Base-by-base conservation (phyloP, 1,140 invertebrate genomes). In the Heliothis subflexa region DNA sequence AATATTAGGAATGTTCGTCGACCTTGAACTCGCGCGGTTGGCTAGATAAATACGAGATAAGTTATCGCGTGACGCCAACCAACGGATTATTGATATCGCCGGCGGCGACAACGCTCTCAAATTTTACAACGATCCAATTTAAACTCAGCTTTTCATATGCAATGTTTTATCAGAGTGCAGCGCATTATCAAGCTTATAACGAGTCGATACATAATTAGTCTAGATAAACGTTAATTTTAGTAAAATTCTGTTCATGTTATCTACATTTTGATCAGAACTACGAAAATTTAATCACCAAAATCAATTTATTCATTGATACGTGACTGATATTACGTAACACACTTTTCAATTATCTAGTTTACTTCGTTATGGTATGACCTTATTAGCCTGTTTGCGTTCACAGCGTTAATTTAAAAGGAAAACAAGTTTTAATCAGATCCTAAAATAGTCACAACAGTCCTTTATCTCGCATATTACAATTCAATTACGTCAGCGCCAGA, bases 11-110 rank as follows among this genome's bases (percentile, higher is more conserved):
- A 57, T 75, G 50, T 55, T 10, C 13, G 68, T 1, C 50, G 73
- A 62, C 73, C 73, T 64, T 75, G 73, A 75, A 75, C 73, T 75
- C 73, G 73, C 18, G 47, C 45, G 25, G 59, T 75, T 75, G 59
- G 47, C 59, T 64, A 62, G 73, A 75, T 75, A 64, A 75, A 70
- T 70, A 70, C 21, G 57, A 75, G 54, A 74, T 64, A 75, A 52
- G 59, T 61, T 75, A 75, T 75, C 73, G 47, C 59, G 11, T 75
- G 73, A 75, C 73, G 73, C 47, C 49, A 71, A 54, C 72, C 47
- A 61, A 61, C 57, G 57, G 73, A 75, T 75, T 64, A 64, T 50
- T 64, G 73, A 64, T 75, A 75, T 25, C 47, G 25, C 47, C 21
- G 40, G 68, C 57, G 33, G 28, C 33, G 54, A 33, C 55, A 52